These are phyloP conservation scores for Agriopis aurantiaria DNA, from an alignment of 2,888 invertebrate genomes.

Conservation along the genomic window DNA sequence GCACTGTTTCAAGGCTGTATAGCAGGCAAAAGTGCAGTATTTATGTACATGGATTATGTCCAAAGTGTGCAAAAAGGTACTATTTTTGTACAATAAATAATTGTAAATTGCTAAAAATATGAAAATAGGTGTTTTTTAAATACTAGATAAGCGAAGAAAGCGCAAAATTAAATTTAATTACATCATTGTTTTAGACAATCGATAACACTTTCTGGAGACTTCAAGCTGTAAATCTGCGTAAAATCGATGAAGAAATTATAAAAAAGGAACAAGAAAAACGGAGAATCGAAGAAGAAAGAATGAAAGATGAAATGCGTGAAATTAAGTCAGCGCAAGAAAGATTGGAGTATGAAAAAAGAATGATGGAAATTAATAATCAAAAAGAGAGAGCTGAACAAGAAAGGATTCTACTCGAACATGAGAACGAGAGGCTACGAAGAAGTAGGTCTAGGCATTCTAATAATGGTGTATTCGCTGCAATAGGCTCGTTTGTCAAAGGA, in stretches of 20 bases:
- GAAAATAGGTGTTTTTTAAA: no score
- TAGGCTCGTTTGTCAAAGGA: constrained; percentile 10
- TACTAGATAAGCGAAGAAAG: no score
- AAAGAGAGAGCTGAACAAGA: constrained; percentile 2
- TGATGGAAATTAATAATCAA: constrained; percentile 12
- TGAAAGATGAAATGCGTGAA: constrained; percentile 6
- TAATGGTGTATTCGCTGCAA: background rate
- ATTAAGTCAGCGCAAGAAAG: background rate
- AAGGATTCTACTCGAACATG: background rate
- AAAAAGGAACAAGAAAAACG: constrained; percentile 3
- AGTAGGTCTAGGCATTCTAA: background rate
- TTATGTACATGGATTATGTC: background rate
- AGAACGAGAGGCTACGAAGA: constrained; percentile 1
- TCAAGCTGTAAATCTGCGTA: constrained; percentile 14
- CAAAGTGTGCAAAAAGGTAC: background rate
- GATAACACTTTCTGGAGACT: constrained; percentile 20
- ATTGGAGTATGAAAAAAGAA: constrained; percentile 10
- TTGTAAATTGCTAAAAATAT: no score
- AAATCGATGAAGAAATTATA: constrained; percentile 20
- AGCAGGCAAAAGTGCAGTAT: no score
- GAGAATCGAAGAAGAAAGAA: constrained; percentile 5
- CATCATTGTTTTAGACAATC: constrained; percentile 12
- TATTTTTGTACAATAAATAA: no score
- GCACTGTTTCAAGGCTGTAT: no score
- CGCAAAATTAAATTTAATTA: no score